A percentile compares a stretch with the other conserved stretches of the same genome.
These are phyloP conservation scores for Cheilosia soror DNA, from an alignment of 2,888 invertebrate genomes.

Conservation along the genomic window DNA sequence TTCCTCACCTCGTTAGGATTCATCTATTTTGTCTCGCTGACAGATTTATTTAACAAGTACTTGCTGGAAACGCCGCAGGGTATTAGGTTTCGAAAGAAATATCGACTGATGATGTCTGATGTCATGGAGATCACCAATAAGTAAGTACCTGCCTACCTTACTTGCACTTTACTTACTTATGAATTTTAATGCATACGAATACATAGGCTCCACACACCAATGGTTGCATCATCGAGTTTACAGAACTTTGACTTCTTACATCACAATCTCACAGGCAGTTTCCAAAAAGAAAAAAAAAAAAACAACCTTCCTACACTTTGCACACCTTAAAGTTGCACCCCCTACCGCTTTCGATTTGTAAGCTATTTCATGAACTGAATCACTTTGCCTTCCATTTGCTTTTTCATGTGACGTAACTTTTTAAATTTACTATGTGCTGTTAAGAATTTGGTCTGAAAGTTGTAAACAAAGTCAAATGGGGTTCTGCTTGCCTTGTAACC, in stretches of 20 bases:
- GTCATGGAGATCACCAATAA: constrained; percentile 91
- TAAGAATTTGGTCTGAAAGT: neutral
- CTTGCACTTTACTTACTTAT: neutral
- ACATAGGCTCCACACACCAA: neutral
- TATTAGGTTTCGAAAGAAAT: constrained; percentile 86
- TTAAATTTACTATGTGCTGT: constrained; percentile 1
- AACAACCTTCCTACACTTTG: no score
- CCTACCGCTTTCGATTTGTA: neutral
- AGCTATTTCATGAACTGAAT: neutral
- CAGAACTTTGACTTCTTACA: constrained; percentile 4
- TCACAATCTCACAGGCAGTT: constrained; percentile 14
- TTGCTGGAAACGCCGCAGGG: constrained; percentile 87
- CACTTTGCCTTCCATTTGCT: neutral
- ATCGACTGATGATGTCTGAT: constrained; percentile 87
- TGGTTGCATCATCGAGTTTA: constrained; percentile 57
- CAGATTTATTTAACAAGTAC: constrained; percentile 87
- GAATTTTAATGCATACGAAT: neutral
- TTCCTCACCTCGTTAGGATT: constrained; percentile 87
- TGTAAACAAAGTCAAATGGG: neutral
- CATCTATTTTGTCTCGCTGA: constrained; percentile 88
- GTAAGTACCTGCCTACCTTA: constrained; percentile 84
- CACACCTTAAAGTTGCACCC: neutral
- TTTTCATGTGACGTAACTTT: constrained; percentile 27
- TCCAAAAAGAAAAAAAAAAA: no score
- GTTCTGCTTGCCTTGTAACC: neutral